A percentile compares a stretch with the other conserved stretches of the same genome.
phyloP scores from a whole-genome alignment of 1,140 invertebrate genomes.

The Bombyx mandarina region DNA sequence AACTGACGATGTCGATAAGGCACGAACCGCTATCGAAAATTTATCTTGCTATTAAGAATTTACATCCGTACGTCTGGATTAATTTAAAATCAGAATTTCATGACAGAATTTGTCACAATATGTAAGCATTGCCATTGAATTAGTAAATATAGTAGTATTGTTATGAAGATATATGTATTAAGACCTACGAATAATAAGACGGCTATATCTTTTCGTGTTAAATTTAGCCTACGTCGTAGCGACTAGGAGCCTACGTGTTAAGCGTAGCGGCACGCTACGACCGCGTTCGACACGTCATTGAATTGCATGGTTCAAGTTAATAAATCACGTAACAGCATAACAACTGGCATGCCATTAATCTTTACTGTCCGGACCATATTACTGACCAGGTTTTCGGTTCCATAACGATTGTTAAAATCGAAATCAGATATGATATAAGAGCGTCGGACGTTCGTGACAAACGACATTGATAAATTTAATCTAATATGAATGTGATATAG shows the following conservation, averaged over 20 bases:
- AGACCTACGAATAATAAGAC: too few species aligned
- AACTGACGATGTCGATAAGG: slow-evolving; percentile 40
- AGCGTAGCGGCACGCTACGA: slow-evolving; percentile 14
- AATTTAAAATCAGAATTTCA: too few species aligned
- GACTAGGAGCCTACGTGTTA: too few species aligned
- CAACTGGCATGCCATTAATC: slow-evolving; percentile 8
- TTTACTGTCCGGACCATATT: slow-evolving; percentile 2
- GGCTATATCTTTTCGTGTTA: too few species aligned
- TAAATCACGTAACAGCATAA: slow-evolving; percentile 8
- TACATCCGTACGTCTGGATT: too few species aligned
- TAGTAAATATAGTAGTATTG: too few species aligned
- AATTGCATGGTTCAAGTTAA: slow-evolving; percentile 3
- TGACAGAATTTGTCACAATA: too few species aligned
- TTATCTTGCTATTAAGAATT: slow-evolving; percentile 15
- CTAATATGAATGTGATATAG: too few species aligned
- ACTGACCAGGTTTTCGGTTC: slow-evolving; percentile 1
- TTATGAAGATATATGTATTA: too few species aligned
- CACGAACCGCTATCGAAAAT: slow-evolving; percentile 34
- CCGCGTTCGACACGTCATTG: slow-evolving; percentile 3
- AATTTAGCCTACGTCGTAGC: too few species aligned
- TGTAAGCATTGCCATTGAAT: too few species aligned
- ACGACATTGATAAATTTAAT: neutral
- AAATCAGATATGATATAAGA: neutral
- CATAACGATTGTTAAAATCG: slow-evolving; percentile 2
- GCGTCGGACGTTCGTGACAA: slow-evolving; percentile 1